Evolutionary conservation across 1,140 invertebrate genomes (phyloP), one percentile per base, ranked within the genome.

Genomic region (Augochlora pura): DNA sequence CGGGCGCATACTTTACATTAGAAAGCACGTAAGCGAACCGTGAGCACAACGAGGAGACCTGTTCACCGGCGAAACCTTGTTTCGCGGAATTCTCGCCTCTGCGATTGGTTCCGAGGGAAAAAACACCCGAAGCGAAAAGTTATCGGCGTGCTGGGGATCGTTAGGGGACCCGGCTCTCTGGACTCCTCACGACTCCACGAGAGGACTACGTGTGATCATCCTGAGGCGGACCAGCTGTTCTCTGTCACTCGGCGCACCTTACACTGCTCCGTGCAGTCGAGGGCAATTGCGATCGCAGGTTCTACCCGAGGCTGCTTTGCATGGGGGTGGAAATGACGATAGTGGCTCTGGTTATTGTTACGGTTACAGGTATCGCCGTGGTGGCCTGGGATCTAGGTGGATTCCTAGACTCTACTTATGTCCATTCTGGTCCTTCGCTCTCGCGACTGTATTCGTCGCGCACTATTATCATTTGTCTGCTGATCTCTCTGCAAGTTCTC

Each of bases 1-100:
- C 81, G 67, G 84, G 75, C 82, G 77, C 78, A 87, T 87, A 87
- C 84, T 86, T 86, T 83, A 86, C 81, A 81, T 81, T 86, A 80
- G 81, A 86, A 86, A 86, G 77, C 81, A 83, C 70, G 63, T 79
- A 86, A 83, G 81, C 14, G 49, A 83, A 81, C 63, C 82, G 69
- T 78, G 82, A 71, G 65, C 70, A 78, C 69, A 85, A 85, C 80
- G 64, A 76, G 69, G 76, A 66, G 78, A 60, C 72, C 77, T 71
- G 78, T 81, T 84, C 74, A 67, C 60, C 23, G 78, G 79, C 74
- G 84, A 85, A 85, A 85, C 66, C 83, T 85, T 67, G 74, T 85
- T 85, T 82, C 80, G 71, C 65, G 59, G 74, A 69, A 81, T 82
- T 81, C 74, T 57, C 74, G 78, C 63, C 65, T 66, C 52, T 46